Evolutionary conservation across 2,888 invertebrate genomes (phyloP).

Genomic region (Euproctis similis): DNA sequence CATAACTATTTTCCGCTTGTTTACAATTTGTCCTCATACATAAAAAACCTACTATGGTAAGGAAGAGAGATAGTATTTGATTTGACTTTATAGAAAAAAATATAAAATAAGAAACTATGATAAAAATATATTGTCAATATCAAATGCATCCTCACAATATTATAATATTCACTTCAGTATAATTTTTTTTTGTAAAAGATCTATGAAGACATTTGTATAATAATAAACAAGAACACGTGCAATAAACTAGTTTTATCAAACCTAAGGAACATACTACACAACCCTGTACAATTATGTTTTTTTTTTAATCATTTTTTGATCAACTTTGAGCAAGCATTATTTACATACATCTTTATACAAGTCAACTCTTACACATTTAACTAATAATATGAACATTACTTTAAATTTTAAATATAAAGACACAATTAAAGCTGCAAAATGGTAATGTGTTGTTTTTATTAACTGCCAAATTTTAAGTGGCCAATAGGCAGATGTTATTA

Average conservation of each 20-base stretch:
- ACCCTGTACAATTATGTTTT: conserved; percentile 38
- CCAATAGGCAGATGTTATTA: too few relatives aligned
- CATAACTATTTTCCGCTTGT: too few relatives aligned
- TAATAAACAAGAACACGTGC: neutral
- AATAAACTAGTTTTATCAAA: too few relatives aligned
- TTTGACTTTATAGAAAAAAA: too few relatives aligned
- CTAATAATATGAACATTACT: neutral
- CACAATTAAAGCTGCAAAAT: conserved; percentile 48
- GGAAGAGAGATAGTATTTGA: too few relatives aligned
- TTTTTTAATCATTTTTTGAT: conserved; percentile 20
- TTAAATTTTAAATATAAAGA: conserved; percentile 13
- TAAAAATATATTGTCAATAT: too few relatives aligned
- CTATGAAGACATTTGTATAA: conserved; percentile 23
- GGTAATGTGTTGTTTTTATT: conserved; percentile 41
- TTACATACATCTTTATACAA: conserved; percentile 18
- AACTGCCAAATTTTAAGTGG: conserved; percentile 8
- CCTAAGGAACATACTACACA: conserved; percentile 22
- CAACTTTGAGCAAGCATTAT: conserved; percentile 45
- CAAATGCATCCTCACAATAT: too few relatives aligned
- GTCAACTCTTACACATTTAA: neutral
- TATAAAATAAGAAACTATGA: too few relatives aligned
- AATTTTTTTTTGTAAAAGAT: neutral
- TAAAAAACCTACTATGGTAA: too few relatives aligned
- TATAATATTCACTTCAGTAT: too few relatives aligned
- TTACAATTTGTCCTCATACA: too few relatives aligned